Base-by-base conservation (phyloP, 2,888 invertebrate species). In the Argyresthia goedartella region DNA sequence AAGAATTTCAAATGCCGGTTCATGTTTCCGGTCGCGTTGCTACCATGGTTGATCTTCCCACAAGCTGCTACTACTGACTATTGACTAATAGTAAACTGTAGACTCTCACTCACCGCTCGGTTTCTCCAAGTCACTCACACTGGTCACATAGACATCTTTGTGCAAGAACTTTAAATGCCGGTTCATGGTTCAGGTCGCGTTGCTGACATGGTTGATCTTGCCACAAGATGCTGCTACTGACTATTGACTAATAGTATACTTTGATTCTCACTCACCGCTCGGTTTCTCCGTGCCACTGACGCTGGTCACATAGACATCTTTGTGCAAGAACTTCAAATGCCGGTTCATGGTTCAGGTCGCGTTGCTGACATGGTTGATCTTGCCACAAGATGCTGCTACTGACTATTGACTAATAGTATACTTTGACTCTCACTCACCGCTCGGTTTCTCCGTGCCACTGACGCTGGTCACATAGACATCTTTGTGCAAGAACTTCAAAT, bases 301-400 rank as follows among this genome's bases (percentile, higher is more conserved):
- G n/a, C 44, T 43, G 67, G 46, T 51, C 1, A 42, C n/a, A 44
- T 54, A 57, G 11, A 55, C 51, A 1, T 55, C 54, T 42, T 54
- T 55, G 51, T 86, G 86, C 52, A 81, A 73, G 72, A 81, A 81
- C 64, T 84, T 84, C 50, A 86, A 77, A 56, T 86, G 86, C 4
- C 86, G 55, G 59, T 86, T 86, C 82, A 86, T 82, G 60, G 86
- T 86, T 54, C 86, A 86, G 0, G 86, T 86, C 0, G 86, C 82
- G 57, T 81, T 84, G 8, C 86, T 86, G 4, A 85, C 86, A 58
- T 86, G 86, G 43, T 74, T 71, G 55, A 86, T 85, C 58, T 71
- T 76, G 0, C 84, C n/a, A n/a, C n/a, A n/a, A n/a, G n/a, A n/a
- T n/a, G n/a, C n/a, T n/a, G n/a, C n/a, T n/a, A n/a, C n/a, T n/a